Percentiles rank a stretch among this genome's conserved stretches.
phyloP scores from a whole-genome alignment of 2,888 invertebrate genomes.

The Rhopalosiphum nymphaeae region DNA sequence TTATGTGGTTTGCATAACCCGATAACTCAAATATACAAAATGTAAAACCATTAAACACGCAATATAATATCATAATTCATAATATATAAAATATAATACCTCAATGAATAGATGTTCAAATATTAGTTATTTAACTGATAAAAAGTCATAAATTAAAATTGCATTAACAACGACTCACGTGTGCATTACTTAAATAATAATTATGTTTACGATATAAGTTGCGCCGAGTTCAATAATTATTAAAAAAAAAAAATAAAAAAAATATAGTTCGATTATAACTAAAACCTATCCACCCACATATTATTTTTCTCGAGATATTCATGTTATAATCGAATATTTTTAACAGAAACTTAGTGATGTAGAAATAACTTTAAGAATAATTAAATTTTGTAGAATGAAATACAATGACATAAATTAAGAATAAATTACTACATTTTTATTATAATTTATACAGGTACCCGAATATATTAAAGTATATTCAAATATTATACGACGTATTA shows the following conservation, averaged over 20 bases:
- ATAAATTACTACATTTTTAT: neutral
- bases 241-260: neutral
- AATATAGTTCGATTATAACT: neutral
- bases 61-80: neutral
- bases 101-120: neutral
- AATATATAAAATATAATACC: neutral
- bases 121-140: slow-evolving; percentile 9
- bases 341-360: neutral
- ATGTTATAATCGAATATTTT: neutral
- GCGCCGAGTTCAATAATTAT: neutral
- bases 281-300: neutral
- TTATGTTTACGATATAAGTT: neutral
- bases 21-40: neutral
- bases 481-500: neutral
- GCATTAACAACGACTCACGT: neutral
- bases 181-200: neutral
- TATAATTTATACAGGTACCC: neutral
- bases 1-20: neutral
- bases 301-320: neutral
- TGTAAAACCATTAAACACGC: neutral
- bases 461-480: neutral
- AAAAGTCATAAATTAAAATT: slow-evolving; percentile 9
- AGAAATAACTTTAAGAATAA: neutral
- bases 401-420: neutral
- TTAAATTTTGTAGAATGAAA: neutral